phyloP scores from a whole-genome alignment of 2,797 vertebrate species.

The Heteromormyrus szaboi region DNA sequence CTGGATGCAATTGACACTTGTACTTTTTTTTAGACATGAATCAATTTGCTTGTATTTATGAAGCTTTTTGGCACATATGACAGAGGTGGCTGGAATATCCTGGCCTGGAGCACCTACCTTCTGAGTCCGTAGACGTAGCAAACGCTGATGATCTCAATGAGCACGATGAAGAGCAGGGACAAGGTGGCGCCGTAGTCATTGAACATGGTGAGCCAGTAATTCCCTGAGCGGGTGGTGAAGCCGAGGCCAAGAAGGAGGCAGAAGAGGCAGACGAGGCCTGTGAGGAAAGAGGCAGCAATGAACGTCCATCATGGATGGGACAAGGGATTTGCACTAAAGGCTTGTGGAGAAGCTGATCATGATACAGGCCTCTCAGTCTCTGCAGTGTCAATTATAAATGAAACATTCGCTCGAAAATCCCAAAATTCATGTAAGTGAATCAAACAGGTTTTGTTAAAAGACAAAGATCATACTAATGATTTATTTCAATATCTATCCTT shows the following conservation, averaged over 20 bases:
- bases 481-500: not conserved
- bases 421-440: not conserved
- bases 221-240: constrained; percentile 80
- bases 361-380: not conserved
- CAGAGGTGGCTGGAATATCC: not conserved
- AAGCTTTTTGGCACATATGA: not conserved
- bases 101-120: constrained; percentile 57
- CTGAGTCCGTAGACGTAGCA: constrained; percentile 80
- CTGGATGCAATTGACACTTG: not conserved
- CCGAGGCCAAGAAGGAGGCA: constrained; percentile 71
- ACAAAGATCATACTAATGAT: not conserved
- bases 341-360: not conserved
- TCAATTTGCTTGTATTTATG: not conserved
- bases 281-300: not conserved
- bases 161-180: constrained; percentile 81
- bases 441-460: not conserved
- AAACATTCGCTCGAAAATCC: not conserved
- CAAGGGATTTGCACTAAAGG: not conserved
- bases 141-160: constrained; percentile 73
- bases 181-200: constrained; percentile 83
- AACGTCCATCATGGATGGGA: not conserved
- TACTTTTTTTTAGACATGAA: not conserved
- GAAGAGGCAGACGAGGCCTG: constrained; percentile 74
- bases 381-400: not conserved
- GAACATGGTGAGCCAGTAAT: constrained; percentile 91